A percentile compares a stretch with the other conserved stretches of the same genome.
Evolutionary conservation across 2,888 invertebrate species (phyloP).

Genomic region (Drosophila nr. fundita): DNA sequence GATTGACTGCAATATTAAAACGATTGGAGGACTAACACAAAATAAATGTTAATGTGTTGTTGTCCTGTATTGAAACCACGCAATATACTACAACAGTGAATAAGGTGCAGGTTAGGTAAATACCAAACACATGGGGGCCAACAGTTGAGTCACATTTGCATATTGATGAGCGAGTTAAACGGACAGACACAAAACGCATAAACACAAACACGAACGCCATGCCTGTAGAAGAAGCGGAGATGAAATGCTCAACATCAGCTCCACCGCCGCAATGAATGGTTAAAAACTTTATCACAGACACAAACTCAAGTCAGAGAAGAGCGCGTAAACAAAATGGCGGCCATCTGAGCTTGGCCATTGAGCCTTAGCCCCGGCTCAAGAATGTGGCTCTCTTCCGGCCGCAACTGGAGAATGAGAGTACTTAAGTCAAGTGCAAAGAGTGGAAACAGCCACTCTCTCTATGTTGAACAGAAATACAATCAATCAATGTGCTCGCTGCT

Average conservation of each 20-base stretch:
- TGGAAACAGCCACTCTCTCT: not conserved
- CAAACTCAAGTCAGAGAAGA: slow-evolving; percentile 2
- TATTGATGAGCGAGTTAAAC: slow-evolving; percentile 60
- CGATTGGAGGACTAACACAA: slow-evolving; percentile 21
- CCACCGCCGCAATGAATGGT: not conserved
- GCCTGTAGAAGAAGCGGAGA: slow-evolving; percentile 33
- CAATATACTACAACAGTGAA: slow-evolving; percentile 55
- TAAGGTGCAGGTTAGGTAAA: slow-evolving; percentile 31
- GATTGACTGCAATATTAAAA: slow-evolving; percentile 20
- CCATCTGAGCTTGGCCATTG: not conserved
- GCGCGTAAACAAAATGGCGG: slow-evolving; percentile 8
- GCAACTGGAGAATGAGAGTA: not conserved
- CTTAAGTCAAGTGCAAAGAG: not conserved
- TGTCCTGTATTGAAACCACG: slow-evolving; percentile 71
- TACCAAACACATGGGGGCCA: slow-evolving; percentile 13
- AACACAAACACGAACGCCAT: not conserved
- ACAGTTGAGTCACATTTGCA: slow-evolving; percentile 60
- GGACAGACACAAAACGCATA: slow-evolving; percentile 22
- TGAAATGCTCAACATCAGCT: slow-evolving; percentile 62
- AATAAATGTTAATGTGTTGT: slow-evolving; percentile 65
- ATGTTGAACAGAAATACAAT: not conserved
- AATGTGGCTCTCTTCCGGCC: not conserved
- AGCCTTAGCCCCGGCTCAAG: not conserved
- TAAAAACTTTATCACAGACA: not conserved
- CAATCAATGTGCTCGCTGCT: not conserved